Evolutionary conservation across 2,797 vertebrate species (phyloP).

Genomic region (Hapalemur alaotrensis): DNA sequence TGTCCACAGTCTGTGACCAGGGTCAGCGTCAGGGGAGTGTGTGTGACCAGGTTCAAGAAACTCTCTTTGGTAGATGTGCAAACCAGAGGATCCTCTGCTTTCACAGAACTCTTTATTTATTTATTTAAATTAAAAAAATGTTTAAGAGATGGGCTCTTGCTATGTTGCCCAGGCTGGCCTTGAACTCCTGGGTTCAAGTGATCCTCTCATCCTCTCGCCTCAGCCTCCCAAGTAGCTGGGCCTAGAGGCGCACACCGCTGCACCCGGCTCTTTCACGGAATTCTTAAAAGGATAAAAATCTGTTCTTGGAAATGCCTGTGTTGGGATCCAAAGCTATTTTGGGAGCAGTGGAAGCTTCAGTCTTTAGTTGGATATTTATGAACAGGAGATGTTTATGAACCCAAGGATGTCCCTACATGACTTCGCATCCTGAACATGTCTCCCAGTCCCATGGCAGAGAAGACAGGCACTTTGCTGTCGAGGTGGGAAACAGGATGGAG

Average conservation of each 20-base stretch:
- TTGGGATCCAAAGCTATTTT: slow-evolving; percentile 69
- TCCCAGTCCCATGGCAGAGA: background rate
- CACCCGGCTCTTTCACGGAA: background rate
- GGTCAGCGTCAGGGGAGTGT: background rate
- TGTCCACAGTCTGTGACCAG: background rate
- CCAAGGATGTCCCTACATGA: slow-evolving; percentile 36
- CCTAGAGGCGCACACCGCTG: background rate
- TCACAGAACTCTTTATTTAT: slow-evolving; percentile 59
- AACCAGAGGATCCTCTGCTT: slow-evolving; percentile 40
- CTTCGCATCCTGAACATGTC: slow-evolving; percentile 33
- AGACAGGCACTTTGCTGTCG: background rate
- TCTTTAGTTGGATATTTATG: slow-evolving; percentile 43
- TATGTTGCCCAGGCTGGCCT: background rate
- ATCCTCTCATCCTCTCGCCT: background rate
- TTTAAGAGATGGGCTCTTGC: background rate
- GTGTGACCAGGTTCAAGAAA: background rate
- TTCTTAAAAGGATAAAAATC: slow-evolving; percentile 70
- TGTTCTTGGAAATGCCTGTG: slow-evolving; percentile 64
- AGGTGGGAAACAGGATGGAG: background rate
- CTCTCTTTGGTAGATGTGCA: background rate
- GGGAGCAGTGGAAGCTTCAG: slow-evolving; percentile 48
- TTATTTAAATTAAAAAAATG: background rate
- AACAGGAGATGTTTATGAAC: slow-evolving; percentile 54
- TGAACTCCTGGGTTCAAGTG: background rate
- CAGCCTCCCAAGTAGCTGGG: background rate